phyloP scores from a whole-genome alignment of 2,113 vertebrate species.

The Platanista minor region DNA sequence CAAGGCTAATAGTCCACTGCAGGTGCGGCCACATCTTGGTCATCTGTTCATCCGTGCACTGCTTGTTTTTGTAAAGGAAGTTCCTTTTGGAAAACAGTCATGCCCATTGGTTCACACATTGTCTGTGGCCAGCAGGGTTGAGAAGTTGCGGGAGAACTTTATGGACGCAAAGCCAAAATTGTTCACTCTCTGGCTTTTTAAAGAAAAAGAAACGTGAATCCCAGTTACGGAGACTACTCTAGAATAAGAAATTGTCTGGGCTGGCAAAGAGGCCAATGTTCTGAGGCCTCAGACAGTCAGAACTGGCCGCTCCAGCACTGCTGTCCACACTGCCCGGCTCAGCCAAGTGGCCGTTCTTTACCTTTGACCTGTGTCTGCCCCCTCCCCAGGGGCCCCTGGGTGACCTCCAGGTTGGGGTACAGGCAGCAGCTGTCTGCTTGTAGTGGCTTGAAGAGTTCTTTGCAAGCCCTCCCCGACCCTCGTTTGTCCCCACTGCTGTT shows the following conservation, averaged over 20 bases:
- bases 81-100: background rate
- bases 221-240: background rate
- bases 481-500: background rate
- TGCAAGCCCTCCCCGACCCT: background rate
- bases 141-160: background rate
- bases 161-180: background rate
- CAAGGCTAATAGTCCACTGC: background rate
- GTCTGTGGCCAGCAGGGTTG: background rate
- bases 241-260: background rate
- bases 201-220: background rate
- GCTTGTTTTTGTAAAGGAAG: background rate
- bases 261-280: background rate
- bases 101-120: background rate
- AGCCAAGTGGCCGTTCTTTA: background rate
- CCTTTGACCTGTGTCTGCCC: background rate
- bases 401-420: background rate
- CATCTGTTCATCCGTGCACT: background rate
- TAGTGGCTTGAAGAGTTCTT: background rate
- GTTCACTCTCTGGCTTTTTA: background rate
- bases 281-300: background rate
- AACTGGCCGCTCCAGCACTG: background rate
- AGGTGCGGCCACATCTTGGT: background rate
- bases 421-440: background rate
- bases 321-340: background rate
- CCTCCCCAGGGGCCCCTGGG: accelerated